Percentiles rank a stretch among this genome's conserved stretches.
phyloP scores from a whole-genome alignment of 2,888 invertebrate species.

The Zootermopsis nevadensis region DNA sequence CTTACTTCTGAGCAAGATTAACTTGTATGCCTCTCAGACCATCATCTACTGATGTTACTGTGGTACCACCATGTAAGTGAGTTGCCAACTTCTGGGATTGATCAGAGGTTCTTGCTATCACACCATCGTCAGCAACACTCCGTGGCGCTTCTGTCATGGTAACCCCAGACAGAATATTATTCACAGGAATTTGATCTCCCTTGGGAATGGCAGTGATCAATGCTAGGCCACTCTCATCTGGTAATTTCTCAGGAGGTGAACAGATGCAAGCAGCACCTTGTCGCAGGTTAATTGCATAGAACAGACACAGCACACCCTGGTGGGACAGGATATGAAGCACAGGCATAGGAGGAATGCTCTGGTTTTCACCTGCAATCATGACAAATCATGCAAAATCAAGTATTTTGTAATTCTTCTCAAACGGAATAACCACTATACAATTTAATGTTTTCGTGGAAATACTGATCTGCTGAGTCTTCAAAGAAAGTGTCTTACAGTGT shows the following conservation, averaged over 20 bases:
- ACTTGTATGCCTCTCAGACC: not conserved
- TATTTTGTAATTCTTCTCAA: too few relatives aligned
- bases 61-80: not conserved
- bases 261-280: conserved; percentile 72
- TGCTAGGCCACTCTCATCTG: conserved; percentile 58
- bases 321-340: conserved; percentile 81
- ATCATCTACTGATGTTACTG: not conserved
- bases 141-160: not conserved
- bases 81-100: too few relatives aligned
- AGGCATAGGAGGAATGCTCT: conserved; percentile 79
- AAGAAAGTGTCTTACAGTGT: too few relatives aligned
- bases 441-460: too few relatives aligned
- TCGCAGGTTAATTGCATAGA: conserved; percentile 78
- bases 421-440: too few relatives aligned
- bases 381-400: too few relatives aligned
- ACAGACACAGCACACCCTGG: conserved; percentile 80
- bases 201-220: conserved; percentile 25
- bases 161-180: not conserved
- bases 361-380: conserved; percentile 67
- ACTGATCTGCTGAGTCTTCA: too few relatives aligned
- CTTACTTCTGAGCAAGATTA: not conserved
- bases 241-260: conserved; percentile 68
- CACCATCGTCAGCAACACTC: not conserved
- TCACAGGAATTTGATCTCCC: not conserved
- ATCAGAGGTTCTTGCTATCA: not conserved